A percentile compares a stretch with the other conserved stretches of the same genome.
These are phyloP conservation scores for Helostoma temminkii DNA, from an alignment of 2,797 vertebrate species.

Conservation along the genomic window DNA sequence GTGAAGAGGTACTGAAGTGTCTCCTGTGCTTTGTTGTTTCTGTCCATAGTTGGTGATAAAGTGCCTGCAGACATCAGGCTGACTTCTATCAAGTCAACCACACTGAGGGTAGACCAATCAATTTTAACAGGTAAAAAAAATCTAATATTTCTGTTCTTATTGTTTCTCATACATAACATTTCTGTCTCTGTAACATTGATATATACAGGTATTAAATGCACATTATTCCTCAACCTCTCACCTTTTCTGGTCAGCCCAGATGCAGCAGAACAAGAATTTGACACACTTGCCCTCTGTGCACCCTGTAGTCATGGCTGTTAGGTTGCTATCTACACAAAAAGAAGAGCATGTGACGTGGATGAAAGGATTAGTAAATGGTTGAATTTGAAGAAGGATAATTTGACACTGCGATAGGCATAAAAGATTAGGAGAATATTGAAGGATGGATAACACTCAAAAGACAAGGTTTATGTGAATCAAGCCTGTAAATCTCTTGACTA, in stretches of 20 bases:
- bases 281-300: conserved; percentile 23
- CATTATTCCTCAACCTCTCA: not conserved
- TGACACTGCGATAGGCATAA: conserved; percentile 25
- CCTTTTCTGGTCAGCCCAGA: conserved; percentile 9
- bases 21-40: conserved; percentile 37
- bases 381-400: conserved; percentile 21
- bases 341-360: conserved; percentile 10
- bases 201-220: not conserved
- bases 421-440: conserved; percentile 35
- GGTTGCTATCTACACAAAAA: conserved; percentile 20
- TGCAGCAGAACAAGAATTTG: conserved; percentile 9
- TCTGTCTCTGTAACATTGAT: too few relatives aligned
- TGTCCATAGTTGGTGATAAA: conserved; percentile 95
- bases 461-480: conserved; percentile 64
- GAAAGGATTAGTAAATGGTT: conserved; percentile 15
- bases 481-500: conserved; percentile 65
- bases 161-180: too few relatives aligned
- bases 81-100: conserved; percentile 97
- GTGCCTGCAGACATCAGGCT: conserved; percentile 98
- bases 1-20: conserved; percentile 30
- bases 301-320: conserved; percentile 25
- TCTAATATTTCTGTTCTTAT: not conserved
- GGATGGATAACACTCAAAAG: conserved; percentile 33
- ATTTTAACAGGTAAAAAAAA: conserved; percentile 93
- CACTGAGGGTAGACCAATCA: conserved; percentile 96